Percentiles rank a stretch among this genome's conserved stretches.
Evolutionary conservation across 2,113 vertebrate species (phyloP).

Genomic region (Myiozetetes cayanensis): DNA sequence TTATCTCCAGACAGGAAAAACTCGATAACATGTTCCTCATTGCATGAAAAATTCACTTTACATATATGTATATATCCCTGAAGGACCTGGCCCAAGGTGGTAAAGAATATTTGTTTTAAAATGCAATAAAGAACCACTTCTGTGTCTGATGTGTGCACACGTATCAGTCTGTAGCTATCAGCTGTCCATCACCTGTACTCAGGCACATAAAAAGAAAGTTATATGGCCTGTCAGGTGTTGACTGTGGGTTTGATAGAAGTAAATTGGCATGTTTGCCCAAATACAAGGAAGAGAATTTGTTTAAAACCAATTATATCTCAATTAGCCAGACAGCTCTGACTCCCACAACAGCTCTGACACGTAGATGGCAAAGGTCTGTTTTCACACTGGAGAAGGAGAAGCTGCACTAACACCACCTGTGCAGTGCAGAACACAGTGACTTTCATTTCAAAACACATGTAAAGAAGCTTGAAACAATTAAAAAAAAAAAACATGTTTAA

Average conservation of each 20-base stretch:
- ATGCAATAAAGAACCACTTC: background rate
- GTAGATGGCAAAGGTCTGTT: background rate
- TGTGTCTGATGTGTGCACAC: background rate
- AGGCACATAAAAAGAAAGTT: background rate
- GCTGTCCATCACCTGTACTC: background rate
- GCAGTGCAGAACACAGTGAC: background rate
- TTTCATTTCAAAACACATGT: background rate
- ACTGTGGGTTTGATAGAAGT: background rate
- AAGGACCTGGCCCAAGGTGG: background rate
- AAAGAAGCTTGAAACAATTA: background rate
- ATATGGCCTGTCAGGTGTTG: background rate
- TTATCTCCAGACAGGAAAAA: background rate
- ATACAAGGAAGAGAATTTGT: background rate
- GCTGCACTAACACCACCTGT: background rate
- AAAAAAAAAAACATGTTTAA: background rate
- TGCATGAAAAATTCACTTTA: background rate
- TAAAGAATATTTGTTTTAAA: background rate
- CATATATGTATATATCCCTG: background rate
- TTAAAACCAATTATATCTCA: background rate
- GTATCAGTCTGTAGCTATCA: background rate
- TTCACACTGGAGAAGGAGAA: background rate
- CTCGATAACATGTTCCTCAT: fast-evolving
- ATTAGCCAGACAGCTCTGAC: background rate
- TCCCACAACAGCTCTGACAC: background rate
- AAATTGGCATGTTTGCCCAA: background rate